Evolutionary conservation across 2,888 invertebrate species (phyloP).

Genomic region (Tipula lateralis): DNA sequence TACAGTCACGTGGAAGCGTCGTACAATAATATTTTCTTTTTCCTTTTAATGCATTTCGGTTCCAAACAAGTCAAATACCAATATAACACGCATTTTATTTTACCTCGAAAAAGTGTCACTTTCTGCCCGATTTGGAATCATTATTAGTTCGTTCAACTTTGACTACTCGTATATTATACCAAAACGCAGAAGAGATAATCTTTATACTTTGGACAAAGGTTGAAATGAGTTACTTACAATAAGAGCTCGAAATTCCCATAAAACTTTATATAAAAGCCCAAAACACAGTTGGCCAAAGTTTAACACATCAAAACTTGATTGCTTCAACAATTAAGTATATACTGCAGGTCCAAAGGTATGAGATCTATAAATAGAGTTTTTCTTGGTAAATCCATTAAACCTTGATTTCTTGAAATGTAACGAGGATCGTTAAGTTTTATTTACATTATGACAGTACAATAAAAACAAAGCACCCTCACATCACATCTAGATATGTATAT

Average conservation of each 20-base stretch:
- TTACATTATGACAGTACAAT: not conserved
- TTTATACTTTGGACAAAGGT: not conserved
- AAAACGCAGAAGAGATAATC: not conserved
- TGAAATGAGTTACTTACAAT: too few relatives aligned
- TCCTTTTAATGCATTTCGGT: too few relatives aligned
- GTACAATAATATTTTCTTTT: too few relatives aligned
- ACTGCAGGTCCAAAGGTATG: not conserved
- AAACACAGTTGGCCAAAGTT: not conserved
- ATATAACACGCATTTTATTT: too few relatives aligned
- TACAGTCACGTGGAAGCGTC: too few relatives aligned
- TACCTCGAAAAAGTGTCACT: too few relatives aligned
- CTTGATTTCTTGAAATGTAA: not conserved
- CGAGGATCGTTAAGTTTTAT: not conserved
- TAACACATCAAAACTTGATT: not conserved
- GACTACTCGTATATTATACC: not conserved
- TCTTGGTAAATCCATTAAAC: not conserved
- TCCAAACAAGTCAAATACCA: too few relatives aligned
- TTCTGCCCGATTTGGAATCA: too few relatives aligned
- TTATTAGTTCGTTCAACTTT: too few relatives aligned
- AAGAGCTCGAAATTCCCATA: not conserved
- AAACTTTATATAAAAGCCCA: not conserved
- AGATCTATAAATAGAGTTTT: not conserved
- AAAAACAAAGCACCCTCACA: not conserved
- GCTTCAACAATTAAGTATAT: not conserved
- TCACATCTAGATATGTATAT: not conserved